phyloP scores from a whole-genome alignment of 2,888 invertebrate genomes.

The Lasioglossum figueresi region DNA sequence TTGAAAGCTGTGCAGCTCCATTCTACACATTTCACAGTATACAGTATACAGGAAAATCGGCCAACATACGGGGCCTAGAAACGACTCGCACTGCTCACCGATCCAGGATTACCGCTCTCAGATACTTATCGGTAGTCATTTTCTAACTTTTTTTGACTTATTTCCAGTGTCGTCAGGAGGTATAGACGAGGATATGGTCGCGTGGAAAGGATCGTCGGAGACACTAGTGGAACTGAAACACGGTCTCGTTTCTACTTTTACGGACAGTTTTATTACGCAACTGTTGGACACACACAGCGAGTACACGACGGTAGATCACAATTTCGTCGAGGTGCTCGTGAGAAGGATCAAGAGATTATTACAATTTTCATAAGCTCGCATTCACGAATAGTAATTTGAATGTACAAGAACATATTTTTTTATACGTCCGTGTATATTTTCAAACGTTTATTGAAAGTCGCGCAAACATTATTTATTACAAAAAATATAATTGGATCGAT shows the following conservation, averaged over 20 bases:
- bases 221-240: conserved; percentile 89
- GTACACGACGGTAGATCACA: conserved; percentile 87
- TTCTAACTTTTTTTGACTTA: neutral
- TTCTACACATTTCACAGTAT: neutral
- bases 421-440: conserved; percentile 29
- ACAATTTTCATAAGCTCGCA: conserved; percentile 88
- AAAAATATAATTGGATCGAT: conserved; percentile 7
- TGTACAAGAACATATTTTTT: conserved; percentile 51
- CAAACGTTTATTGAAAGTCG: conserved; percentile 6
- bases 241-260: conserved; percentile 90
- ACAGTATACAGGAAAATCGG: neutral
- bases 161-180: conserved; percentile 65
- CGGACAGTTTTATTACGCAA: conserved; percentile 91
- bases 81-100: neutral
- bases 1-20: neutral
- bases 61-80: neutral
- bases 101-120: too few relatives aligned
- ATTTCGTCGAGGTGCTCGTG: conserved; percentile 90
- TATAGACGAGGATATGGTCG: conserved; percentile 77
- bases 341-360: conserved; percentile 92
- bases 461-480: conserved; percentile 40
- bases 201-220: conserved; percentile 86
- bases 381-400: conserved; percentile 24
- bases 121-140: too few relatives aligned
- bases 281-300: conserved; percentile 89